Evolutionary conservation across 2,888 invertebrate species (phyloP).

Genomic region (Conomelus anceps): DNA sequence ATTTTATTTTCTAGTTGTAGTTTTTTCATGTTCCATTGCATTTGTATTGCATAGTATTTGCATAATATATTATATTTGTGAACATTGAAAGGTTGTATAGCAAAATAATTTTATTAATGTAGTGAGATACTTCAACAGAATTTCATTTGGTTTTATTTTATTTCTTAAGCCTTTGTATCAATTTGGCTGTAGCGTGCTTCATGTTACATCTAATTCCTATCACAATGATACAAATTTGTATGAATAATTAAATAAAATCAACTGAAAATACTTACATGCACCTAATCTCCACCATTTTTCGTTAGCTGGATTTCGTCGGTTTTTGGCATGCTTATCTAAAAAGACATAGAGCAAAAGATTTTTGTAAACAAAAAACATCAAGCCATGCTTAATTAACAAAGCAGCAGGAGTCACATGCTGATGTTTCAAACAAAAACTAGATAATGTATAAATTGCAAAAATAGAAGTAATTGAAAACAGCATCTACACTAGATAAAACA

Average conservation of each 20-base stretch:
- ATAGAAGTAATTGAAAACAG: background rate
- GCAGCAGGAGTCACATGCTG: background rate
- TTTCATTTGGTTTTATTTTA: too few relatives aligned
- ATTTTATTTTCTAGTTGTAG: too few relatives aligned
- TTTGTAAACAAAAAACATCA: background rate
- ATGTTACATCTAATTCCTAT: too few relatives aligned
- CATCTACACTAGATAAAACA: background rate
- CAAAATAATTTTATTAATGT: too few relatives aligned
- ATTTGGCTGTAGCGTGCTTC: too few relatives aligned
- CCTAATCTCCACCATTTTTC: slow-evolving; percentile 1
- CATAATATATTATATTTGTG: too few relatives aligned
- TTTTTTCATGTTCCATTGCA: too few relatives aligned
- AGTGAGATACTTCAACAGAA: too few relatives aligned
- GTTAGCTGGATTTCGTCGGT: slow-evolving; percentile 5
- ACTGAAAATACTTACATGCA: background rate
- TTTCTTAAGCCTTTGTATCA: too few relatives aligned
- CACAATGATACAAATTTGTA: too few relatives aligned
- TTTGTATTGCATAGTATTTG: too few relatives aligned
- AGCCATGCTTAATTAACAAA: slow-evolving; percentile 2
- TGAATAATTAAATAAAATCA: background rate
- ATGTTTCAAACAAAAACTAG: background rate
- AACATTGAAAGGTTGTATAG: too few relatives aligned
- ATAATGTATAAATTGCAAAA: background rate
- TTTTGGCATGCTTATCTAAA: slow-evolving; percentile 9
- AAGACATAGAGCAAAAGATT: background rate